Evolutionary conservation across 2,797 vertebrate species (phyloP), one percentile per base, ranked within the genome.

Genomic region (Rhinoraja longicauda): DNA sequence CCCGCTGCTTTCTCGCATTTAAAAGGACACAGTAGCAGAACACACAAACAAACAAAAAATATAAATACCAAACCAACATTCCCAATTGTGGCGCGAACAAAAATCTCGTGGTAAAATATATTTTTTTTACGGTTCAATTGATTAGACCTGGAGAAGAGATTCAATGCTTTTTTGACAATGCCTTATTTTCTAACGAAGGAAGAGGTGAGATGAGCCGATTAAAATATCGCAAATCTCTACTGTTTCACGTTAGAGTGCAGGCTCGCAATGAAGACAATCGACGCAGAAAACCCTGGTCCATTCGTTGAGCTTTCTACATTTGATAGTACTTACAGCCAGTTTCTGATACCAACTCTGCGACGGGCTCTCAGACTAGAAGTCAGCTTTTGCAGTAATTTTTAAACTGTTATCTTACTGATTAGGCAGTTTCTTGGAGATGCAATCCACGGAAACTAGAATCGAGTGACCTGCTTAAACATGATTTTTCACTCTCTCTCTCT

Each of bases 261-360:
- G n/a, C 59, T 64, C 1, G n/a, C 2, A 88, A 88, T 88, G 84
- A 17, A 88, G n/a, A 88, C 36, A n/a, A 86, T 62, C 45, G 78
- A 21, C 0, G 62, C 26, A 62, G 15, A 62, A 57, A 86, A 8
- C n/a, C 39, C 53, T 72, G 9, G 29, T 29, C 53, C 59, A 67
- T 88, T 88, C n/a, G 59, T 67, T 86, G 59, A 86, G 53, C 9
- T 62, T 88, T 67, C 17, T 36, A 21, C 15, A 88, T 88, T 88
- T 36, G 88, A 88, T 88, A 7, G 17, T 88, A 88, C 84, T 88
- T 88, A 88, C 84, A 67, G n/a, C n/a, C 84, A 64, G 59, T 15
- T 6, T 64, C 59, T 32, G 84, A 32, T 8, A 15, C 59, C 19
- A 88, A 88, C 82, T 53, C 82, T 2, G 45, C 79, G 39, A 26